Evolutionary conservation across 23 tunicate genomes (phyloP).

Genomic region (Aplidium turbinatum): DNA sequence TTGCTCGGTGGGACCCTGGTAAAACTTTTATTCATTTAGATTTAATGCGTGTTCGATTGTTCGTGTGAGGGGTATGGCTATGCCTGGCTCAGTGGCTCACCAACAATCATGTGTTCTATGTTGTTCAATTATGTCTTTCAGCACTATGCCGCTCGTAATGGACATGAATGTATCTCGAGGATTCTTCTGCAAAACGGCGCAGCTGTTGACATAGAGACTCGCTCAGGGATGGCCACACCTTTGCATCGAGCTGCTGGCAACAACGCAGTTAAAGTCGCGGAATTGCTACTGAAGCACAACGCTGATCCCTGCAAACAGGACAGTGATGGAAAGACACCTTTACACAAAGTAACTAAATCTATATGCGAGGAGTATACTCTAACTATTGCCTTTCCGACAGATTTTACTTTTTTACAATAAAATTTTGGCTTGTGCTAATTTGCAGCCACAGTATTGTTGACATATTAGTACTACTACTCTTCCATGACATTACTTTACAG

Average conservation of each 20-base stretch:
- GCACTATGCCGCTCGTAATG: slow-evolving; percentile 80
- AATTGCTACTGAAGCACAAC: slow-evolving; percentile 39
- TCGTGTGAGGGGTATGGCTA: no score
- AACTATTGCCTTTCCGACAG: no score
- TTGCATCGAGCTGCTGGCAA: slow-evolving; percentile 72
- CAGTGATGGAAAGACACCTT: slow-evolving; percentile 85
- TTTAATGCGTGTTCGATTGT: no score
- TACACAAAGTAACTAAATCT: slow-evolving; percentile 61
- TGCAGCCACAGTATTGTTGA: no score
- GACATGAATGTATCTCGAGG: slow-evolving; percentile 40
- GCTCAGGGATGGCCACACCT: slow-evolving; percentile 62
- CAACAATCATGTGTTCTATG: no score
- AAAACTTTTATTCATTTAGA: no score
- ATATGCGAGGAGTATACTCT: no score
- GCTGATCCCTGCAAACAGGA: slow-evolving; percentile 72
- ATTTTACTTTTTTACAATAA: no score
- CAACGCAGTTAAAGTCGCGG: slow-evolving; percentile 17
- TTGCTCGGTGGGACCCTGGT: no score
- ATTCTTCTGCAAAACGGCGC: slow-evolving; percentile 62
- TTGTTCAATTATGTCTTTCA: slow-evolving; percentile 11
- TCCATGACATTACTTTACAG: no score
- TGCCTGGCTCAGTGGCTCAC: no score
- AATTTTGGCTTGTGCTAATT: background rate
- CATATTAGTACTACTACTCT: no score
- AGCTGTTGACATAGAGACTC: slow-evolving; percentile 52